Base-by-base conservation (phyloP, 2,797 vertebrate species). In the Pyrocephalus nanus region DNA sequence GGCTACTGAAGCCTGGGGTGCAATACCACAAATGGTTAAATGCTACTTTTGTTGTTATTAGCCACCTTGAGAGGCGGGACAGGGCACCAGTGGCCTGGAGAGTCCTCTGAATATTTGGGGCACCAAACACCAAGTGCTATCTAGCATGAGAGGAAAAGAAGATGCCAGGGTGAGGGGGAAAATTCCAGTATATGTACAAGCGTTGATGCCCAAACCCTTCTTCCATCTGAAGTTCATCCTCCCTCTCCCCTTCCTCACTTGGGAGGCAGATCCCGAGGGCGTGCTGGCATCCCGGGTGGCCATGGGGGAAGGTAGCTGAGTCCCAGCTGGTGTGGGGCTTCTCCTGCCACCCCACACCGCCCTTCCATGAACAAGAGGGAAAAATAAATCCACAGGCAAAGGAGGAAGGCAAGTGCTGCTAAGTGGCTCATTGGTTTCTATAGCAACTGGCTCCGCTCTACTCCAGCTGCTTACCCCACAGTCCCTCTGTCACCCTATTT, bases 401-500 rank as follows among this genome's bases (percentile, higher is more conserved):
- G 95, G 94, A 96, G 94, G 96, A 97, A 97, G 96, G 96, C 97
- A 97, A 98, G 97, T 94, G 89, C 97, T 97, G 97, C 96, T 95
- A 98, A 98, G 94, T 98, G 98, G 98, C 97, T 98, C 98, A 97
- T 95, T 97, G 96, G 98, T 98, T 98, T 97, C 97, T 95, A 97
- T 98, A 96, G 98, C 95, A 98, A 98, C 98, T 93, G 96, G 97
- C 97, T 98, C 97, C 69, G 71, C 97, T 97, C 96, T 87, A 94
- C 98, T 98, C 97, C 88, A 96, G 97, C 98, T 98, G 98, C 98
- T 98, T 98, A 98, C 97, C 98, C 98, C 98, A 98, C 97, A 96
- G 97, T 98, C 98, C 98, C 98, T 98, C 98, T 98, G 97, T 98
- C 98, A 97, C 97, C 97, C 97, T 98, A 98, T 98, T 98, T 98